Evolutionary conservation across 2,797 vertebrate species (phyloP).

Genomic region (Arnoldichthys spilopterus): DNA sequence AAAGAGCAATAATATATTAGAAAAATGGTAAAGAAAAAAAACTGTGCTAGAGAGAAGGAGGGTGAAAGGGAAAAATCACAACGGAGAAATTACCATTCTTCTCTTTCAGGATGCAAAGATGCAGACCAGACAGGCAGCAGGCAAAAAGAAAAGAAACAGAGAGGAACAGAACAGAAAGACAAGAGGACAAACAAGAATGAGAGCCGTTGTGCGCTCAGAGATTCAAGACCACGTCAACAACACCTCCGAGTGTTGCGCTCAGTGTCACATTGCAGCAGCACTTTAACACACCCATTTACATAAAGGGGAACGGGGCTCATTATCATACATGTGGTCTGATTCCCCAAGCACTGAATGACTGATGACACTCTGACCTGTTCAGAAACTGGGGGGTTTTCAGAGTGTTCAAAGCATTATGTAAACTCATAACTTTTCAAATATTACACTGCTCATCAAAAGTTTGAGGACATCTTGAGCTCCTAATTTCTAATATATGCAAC

Average conservation of each 20-base stretch:
- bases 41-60: neutral
- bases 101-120: slow-evolving; percentile 62
- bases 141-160: slow-evolving; percentile 44
- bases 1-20: neutral
- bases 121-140: slow-evolving; percentile 61
- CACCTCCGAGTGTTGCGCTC: slow-evolving; percentile 15
- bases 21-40: slow-evolving; percentile 12
- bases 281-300: slow-evolving; percentile 2
- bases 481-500: neutral
- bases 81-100: slow-evolving; percentile 60
- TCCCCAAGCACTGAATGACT: neutral
- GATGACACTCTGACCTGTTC: slow-evolving; percentile 1
- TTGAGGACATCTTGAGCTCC: neutral
- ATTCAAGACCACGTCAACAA: slow-evolving; percentile 38
- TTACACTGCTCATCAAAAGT: neutral
- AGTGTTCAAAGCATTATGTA: neutral
- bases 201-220: slow-evolving; percentile 62
- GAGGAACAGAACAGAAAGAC: slow-evolving; percentile 40
- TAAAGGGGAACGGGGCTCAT: slow-evolving; percentile 16
- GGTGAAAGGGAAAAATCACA: slow-evolving; percentile 25
- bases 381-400: neutral
- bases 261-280: slow-evolving; percentile 22
- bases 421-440: neutral
- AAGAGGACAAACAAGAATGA: slow-evolving; percentile 67
- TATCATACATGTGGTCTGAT: neutral